These are phyloP conservation scores for Genyomyrus donnyi DNA, from an alignment of 2,113 vertebrate genomes.

Conservation along the genomic window DNA sequence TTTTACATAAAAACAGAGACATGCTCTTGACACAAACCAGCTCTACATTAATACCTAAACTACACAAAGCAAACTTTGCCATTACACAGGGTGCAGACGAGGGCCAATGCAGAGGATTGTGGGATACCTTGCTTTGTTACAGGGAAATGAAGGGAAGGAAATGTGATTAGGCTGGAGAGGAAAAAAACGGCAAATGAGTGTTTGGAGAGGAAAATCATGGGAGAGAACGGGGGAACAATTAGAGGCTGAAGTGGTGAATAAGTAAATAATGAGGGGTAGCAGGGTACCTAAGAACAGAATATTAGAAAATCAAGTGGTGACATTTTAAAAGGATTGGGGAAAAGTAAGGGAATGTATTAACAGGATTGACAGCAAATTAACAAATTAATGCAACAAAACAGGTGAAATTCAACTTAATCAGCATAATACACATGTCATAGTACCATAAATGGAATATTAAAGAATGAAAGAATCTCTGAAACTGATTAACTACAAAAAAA, in stretches of 20 bases:
- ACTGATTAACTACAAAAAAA: background rate
- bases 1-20: background rate
- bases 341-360: constrained; percentile 2
- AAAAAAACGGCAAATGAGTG: constrained; percentile 24
- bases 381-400: background rate
- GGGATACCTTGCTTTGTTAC: constrained; percentile 52
- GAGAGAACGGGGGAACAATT: background rate
- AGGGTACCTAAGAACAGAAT: background rate
- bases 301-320: background rate
- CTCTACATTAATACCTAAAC: background rate
- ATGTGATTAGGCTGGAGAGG: constrained; percentile 50
- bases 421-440: background rate
- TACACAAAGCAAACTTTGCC: background rate
- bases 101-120: constrained; percentile 1
- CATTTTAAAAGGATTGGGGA: background rate
- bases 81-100: background rate
- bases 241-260: background rate
- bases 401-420: background rate
- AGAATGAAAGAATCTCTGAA: background rate
- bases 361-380: background rate
- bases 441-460: background rate
- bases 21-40: background rate
- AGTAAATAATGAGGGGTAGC: background rate
- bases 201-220: background rate
- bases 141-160: constrained; percentile 35